A percentile compares a stretch with the other conserved stretches of the same genome.
Conservation (phyloP, 2,113 vertebrate genomes). For the Monopterus albus region DNA sequence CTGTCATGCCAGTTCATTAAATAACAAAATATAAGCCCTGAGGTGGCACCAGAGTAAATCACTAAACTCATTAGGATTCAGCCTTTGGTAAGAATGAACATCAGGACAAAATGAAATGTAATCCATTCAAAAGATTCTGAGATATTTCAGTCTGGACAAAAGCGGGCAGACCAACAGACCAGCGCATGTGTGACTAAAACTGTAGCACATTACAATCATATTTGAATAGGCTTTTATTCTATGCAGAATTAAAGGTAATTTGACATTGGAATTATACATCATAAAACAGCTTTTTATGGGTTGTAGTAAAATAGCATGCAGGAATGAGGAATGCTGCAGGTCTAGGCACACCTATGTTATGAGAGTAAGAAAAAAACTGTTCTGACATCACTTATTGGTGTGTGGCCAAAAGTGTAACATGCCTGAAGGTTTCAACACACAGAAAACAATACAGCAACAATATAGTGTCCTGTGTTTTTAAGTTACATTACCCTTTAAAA, state of each 20-base stretch:
- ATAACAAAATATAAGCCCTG: too few relatives aligned
- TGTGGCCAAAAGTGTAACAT: background rate
- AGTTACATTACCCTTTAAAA: slow-evolving; percentile 1
- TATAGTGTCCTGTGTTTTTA: background rate
- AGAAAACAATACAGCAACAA: background rate
- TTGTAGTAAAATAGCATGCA: background rate
- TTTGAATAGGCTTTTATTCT: background rate
- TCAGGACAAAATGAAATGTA: too few relatives aligned
- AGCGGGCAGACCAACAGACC: too few relatives aligned
- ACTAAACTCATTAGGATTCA: too few relatives aligned
- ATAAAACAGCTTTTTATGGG: background rate
- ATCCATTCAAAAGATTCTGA: too few relatives aligned
- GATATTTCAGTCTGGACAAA: too few relatives aligned
- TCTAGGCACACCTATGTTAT: background rate
- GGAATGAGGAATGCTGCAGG: background rate
- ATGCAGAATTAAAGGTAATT: background rate
- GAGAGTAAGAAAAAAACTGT: background rate
- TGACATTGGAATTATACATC: background rate
- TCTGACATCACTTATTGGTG: background rate
- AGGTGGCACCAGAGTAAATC: too few relatives aligned
- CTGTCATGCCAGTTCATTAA: too few relatives aligned
- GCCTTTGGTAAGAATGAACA: too few relatives aligned
- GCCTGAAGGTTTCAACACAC: background rate
- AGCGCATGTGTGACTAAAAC: too few relatives aligned
- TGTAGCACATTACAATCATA: too few relatives aligned